Conservation (phyloP, 1,140 invertebrate genomes). For the Bombus soroeensis region DNA sequence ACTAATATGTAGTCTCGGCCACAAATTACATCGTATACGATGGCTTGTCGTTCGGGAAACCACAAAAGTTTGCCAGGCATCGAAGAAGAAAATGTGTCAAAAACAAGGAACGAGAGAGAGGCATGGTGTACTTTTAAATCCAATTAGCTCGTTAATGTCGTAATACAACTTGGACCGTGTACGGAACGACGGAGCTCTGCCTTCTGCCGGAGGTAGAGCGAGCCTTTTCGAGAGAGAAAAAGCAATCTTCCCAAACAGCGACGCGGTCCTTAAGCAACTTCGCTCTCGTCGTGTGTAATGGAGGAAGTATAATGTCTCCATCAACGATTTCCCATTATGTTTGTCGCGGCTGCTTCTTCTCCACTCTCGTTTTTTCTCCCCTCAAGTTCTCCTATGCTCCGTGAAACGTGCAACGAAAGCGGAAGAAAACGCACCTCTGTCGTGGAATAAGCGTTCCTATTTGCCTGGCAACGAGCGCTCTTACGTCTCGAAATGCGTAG, state of each 20-base stretch:
- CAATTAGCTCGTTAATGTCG: conserved; percentile 18
- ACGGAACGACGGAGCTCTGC: not conserved
- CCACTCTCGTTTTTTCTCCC: not conserved
- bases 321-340: conserved; percentile 64
- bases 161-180: conserved; percentile 16
- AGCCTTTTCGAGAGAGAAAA: conserved; percentile 1
- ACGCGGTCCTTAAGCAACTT: conserved; percentile 10
- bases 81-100: not conserved
- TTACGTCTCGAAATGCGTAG: not conserved
- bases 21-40: not conserved
- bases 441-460: not conserved
- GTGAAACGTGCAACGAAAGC: conserved; percentile 4
- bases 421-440: not conserved
- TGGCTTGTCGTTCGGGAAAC: too few species aligned
- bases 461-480: not conserved
- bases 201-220: not conserved
- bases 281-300: conserved; percentile 42
- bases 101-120: too few species aligned
- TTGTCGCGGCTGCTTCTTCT: conserved; percentile 15
- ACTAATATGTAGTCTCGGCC: not conserved
- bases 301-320: conserved; percentile 58
- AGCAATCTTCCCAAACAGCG: conserved; percentile 38
- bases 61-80: not conserved
- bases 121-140: conserved; percentile 12
- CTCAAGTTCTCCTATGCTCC: not conserved